These are phyloP conservation scores for Syngnathus rostellatus DNA, from an alignment of 2,797 vertebrate species.

Conservation along the genomic window DNA sequence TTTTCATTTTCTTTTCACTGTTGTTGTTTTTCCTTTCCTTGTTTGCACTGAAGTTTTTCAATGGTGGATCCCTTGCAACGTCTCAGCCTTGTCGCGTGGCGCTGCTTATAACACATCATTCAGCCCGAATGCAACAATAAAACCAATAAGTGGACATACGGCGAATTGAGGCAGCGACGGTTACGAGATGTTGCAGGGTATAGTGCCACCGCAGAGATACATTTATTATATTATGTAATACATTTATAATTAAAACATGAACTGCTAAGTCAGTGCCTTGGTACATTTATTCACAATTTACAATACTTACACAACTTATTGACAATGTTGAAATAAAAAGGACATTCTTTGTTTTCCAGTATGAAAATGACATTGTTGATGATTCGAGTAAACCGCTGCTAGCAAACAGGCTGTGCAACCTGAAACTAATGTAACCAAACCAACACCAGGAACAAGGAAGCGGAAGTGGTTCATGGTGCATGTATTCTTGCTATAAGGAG, in stretches of 20 bases:
- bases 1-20: constrained; percentile 51
- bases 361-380: background rate
- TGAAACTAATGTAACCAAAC: constrained; percentile 2
- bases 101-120: background rate
- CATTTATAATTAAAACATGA: constrained; percentile 71
- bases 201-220: constrained; percentile 86
- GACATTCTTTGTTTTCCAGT: background rate
- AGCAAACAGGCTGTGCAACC: constrained; percentile 3
- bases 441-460: background rate
- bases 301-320: background rate
- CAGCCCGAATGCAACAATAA: constrained; percentile 26
- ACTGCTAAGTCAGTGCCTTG: constrained; percentile 11
- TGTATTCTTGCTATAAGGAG: background rate
- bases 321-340: background rate
- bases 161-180: constrained; percentile 17
- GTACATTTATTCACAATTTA: constrained; percentile 22
- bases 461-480: background rate
- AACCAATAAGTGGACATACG: background rate
- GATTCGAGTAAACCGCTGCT: background rate
- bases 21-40: constrained; percentile 49
- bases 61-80: constrained; percentile 55
- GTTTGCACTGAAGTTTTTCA: constrained; percentile 73
- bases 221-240: constrained; percentile 90
- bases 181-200: constrained; percentile 77
- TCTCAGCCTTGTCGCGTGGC: constrained; percentile 52